Evolutionary conservation across 2,797 vertebrate genomes (phyloP), one percentile per base, ranked within the genome.

Genomic region (Heteromormyrus szaboi): DNA sequence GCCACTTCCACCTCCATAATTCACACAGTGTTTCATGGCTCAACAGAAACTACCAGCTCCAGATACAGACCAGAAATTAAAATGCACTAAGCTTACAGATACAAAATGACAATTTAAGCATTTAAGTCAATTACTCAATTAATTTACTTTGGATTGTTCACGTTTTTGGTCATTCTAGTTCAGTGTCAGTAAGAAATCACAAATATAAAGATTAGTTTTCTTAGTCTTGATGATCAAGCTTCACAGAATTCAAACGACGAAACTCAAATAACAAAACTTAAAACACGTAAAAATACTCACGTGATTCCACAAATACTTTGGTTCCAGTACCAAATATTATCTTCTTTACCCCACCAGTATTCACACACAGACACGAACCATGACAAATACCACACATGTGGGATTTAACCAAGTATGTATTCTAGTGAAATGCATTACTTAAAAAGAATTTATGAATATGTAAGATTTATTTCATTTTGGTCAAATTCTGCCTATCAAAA

Each of bases 11-110:
- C 29, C 37, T 65, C 62, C 89, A 62, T 11, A 22, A 85, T 65
- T 90, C 89, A 90, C 89, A 92, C 90, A 91, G 51, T 81, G n/a
- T 41, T 76, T 84, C 19, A 81, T 5, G 8, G 44, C 86, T 37
- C 2, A 22, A 89, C 50, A 91, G 76, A 88, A 90, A 88, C 86
- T 6, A 5, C 22, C 33, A 17, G 0, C 33, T 37, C 29, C 14
- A 76, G 14, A 68, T 7, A 68, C 4, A 88, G 54, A 88, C 46
- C 7, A 19, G 9, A 48, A 2, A 25, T 76, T 14, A 19, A 9
- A 56, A 76, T 65, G 3, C 17, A 33, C 65, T 37, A 79, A 44
- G 37, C 2, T 44, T 79, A 19, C 37, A 79, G 72, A 44, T n/a
- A 79, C 37, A 8, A 44, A 44, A 79, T 9, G 1, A n/a, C 37